These are phyloP conservation scores for Danio jaintianensis DNA, from an alignment of 2,797 vertebrate species.

Conservation along the genomic window DNA sequence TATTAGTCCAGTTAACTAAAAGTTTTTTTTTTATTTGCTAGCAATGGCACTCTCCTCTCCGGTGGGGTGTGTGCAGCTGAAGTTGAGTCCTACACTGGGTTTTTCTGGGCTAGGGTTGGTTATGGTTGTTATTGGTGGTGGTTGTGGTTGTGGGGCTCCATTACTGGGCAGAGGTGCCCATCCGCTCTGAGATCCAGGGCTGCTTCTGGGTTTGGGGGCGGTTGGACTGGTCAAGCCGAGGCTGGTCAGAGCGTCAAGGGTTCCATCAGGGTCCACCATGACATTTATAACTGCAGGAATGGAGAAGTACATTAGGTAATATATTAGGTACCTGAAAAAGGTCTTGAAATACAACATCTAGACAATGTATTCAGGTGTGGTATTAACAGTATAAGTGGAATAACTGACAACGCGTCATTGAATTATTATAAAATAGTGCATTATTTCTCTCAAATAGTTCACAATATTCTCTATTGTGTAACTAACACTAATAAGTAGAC, in stretches of 20 bases:
- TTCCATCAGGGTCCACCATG: conserved; percentile 98
- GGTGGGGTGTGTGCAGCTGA: conserved; percentile 87
- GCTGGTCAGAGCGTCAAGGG: conserved; percentile 91
- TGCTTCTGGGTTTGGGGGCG: conserved; percentile 81
- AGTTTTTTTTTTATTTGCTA: conserved; percentile 82
- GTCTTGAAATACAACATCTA: too few species aligned
- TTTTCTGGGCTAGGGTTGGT: conserved; percentile 67
- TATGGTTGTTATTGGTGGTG: conserved; percentile 38
- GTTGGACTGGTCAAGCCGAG: conserved; percentile 84
- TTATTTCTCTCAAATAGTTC: too few species aligned
- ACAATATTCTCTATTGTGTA: too few species aligned
- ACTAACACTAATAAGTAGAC: too few species aligned
- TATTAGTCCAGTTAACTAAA: conserved; percentile 37
- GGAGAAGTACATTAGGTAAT: background rate
- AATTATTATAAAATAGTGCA: too few species aligned
- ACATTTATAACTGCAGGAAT: conserved; percentile 88
- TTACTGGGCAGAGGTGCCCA: conserved; percentile 71
- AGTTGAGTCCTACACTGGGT: conserved; percentile 78
- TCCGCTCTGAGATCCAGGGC: conserved; percentile 72
- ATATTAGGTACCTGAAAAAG: background rate
- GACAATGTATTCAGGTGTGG: too few species aligned
- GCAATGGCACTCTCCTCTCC: conserved; percentile 87
- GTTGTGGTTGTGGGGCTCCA: conserved; percentile 56
- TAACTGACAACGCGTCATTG: too few species aligned
- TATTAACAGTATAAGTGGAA: too few species aligned